Evolutionary conservation across 1,140 invertebrate species (phyloP).

Genomic region (Nebria ingens): DNA sequence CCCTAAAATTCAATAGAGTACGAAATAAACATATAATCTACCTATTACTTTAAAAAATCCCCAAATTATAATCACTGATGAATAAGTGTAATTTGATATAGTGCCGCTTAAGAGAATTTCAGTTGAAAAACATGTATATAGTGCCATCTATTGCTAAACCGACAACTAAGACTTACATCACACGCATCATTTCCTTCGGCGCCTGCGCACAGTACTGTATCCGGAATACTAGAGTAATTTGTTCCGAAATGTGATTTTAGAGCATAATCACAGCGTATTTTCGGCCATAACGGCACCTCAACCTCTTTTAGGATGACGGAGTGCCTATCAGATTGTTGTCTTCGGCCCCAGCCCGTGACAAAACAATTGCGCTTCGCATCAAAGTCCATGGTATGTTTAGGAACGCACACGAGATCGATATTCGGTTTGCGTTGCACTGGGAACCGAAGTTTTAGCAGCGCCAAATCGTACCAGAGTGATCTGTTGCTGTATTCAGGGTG

Average conservation of each 20-base stretch:
- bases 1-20: too few relatives aligned
- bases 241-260: conserved; percentile 3
- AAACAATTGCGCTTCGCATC: background rate
- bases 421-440: conserved; percentile 23
- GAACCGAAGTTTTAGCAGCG: conserved; percentile 36
- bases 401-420: background rate
- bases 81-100: too few relatives aligned
- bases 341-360: background rate
- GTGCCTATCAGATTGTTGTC: background rate
- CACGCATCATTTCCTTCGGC: conserved; percentile 1
- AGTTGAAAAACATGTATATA: too few relatives aligned
- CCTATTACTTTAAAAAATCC: too few relatives aligned
- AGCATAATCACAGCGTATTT: conserved; percentile 1
- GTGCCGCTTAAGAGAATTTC: too few relatives aligned
- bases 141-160: too few relatives aligned
- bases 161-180: conserved; percentile 1
- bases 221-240: background rate
- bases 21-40: too few relatives aligned
- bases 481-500: conserved; percentile 36
- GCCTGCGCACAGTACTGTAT: conserved; percentile 1
- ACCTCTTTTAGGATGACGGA: background rate
- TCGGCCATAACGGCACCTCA: conserved; percentile 4
- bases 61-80: too few relatives aligned
- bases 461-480: conserved; percentile 39
- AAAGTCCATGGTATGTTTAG: background rate